Evolutionary conservation across 2,113 vertebrate genomes (phyloP), one percentile per base, ranked within the genome.

Genomic region (Mustela lutreola): DNA sequence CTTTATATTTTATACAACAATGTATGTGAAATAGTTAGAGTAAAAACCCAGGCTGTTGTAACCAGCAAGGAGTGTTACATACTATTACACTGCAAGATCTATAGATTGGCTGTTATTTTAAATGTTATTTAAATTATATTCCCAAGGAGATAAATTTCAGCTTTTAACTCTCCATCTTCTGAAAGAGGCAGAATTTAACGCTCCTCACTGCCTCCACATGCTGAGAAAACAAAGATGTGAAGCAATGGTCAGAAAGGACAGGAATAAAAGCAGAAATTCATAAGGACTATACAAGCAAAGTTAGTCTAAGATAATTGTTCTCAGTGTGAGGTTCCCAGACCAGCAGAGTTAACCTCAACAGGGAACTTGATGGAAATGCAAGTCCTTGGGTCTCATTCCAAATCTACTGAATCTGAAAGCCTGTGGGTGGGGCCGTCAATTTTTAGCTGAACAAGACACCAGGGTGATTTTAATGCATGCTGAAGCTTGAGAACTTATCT

Each of bases 81-180:
- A 45, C 26, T 14, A 21, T 86, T 75, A 60, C 18, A 50, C 14
- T 89, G 31, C 73, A 76, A 96, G 48, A 36, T 87, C 79, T 76
- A 56, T 31, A 70, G 42, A 83, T 67, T n/a, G 36, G n/a, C 80
- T 95, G 28, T 89, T 97, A 94, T 89, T 97, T 82, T 86, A 89
- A 96, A 73, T 60, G 15, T 73, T 94, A 78, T 89, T 97, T 97
- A 96, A 90, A 90, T 91, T 88, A 71, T 78, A 70, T 97, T 78
- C 26, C 63, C 36, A 26, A 14, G 62, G 48, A 87, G n/a, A 89
- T 45, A 33, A 88, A 90, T 95, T 97, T 95, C 75, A 88, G 21
- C 22, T 58, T 65, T 65, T 28, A 45, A 84, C 36, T 95, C 22
- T 80, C 45, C 21, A 24, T 96, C 42, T 92, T 94, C 79, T 19